Conservation (phyloP, 2,797 vertebrate species). For the Pangasius larnaudii region DNA sequence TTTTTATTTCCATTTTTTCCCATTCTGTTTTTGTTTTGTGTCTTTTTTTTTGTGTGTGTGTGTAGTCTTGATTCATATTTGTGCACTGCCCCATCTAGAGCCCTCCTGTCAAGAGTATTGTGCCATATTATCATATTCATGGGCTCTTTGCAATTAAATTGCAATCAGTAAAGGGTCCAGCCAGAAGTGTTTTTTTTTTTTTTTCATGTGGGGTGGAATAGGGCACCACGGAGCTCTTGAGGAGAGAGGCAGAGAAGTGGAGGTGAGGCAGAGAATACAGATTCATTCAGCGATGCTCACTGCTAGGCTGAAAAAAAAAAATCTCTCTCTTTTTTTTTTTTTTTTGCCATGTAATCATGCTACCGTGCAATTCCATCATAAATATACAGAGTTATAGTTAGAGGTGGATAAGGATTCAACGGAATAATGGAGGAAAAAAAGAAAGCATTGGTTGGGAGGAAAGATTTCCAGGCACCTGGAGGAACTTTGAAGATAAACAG, state of each 20-base stretch:
- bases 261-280: conserved; percentile 58
- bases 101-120: conserved; percentile 57
- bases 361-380: conserved; percentile 32
- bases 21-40: conserved; percentile 20
- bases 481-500: conserved; percentile 63
- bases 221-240: conserved; percentile 50
- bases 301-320: conserved; percentile 35
- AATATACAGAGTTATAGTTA: conserved; percentile 10
- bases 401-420: conserved; percentile 13
- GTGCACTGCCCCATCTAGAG: conserved; percentile 32
- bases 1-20: background rate
- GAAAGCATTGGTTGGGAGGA: conserved; percentile 10
- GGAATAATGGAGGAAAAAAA: background rate
- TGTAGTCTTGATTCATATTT: conserved; percentile 23
- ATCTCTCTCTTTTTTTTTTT: background rate
- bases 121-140: conserved; percentile 60
- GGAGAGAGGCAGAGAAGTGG: conserved; percentile 53
- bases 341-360: conserved; percentile 21
- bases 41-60: background rate
- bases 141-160: conserved; percentile 62
- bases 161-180: conserved; percentile 61
- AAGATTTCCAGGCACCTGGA: conserved; percentile 49
- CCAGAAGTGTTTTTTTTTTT: conserved; percentile 46
- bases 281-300: conserved; percentile 55
- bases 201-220: conserved; percentile 51